These are phyloP conservation scores for Holothuria glaberrima DNA, from an alignment of 35 echinoderm and acorn worm genomes.

Conservation along the genomic window DNA sequence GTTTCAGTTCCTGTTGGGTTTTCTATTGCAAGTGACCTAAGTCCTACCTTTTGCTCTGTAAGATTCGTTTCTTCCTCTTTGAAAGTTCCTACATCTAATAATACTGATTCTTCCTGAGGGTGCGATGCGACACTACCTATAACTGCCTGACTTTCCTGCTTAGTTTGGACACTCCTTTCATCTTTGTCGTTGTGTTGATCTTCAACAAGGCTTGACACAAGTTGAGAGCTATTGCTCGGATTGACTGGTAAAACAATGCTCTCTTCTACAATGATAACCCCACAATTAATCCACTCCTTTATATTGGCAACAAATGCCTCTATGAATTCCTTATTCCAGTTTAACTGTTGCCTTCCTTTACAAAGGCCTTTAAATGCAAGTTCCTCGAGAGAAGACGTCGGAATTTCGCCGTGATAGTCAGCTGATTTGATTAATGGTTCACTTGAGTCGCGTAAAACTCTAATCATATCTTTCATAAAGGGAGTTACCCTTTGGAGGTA, in stretches of 20 bases:
- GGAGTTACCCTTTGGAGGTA: not conserved
- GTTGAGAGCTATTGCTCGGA: too few relatives aligned
- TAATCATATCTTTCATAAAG: not conserved
- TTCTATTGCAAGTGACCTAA: too few relatives aligned
- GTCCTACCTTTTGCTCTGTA: too few relatives aligned
- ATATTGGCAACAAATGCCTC: not conserved
- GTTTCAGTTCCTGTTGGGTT: too few relatives aligned
- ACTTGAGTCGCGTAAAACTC: not conserved
- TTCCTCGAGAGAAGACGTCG: not conserved
- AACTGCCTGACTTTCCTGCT: too few relatives aligned
- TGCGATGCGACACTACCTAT: too few relatives aligned
- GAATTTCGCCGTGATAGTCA: not conserved
- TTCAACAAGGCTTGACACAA: not conserved
- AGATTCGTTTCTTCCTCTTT: too few relatives aligned
- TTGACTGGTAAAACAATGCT: too few relatives aligned
- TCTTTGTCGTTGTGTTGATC: not conserved
- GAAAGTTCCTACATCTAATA: too few relatives aligned
- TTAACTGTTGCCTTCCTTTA: slow-evolving; percentile 8
- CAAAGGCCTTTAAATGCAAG: slow-evolving; percentile 28
- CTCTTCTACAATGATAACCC: slow-evolving; percentile 7
- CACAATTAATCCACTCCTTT: slow-evolving; percentile 5
- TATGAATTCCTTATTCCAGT: not conserved
- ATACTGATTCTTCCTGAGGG: too few relatives aligned
- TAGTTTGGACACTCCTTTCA: too few relatives aligned
- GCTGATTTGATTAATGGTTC: not conserved